Conservation (phyloP, 2,888 invertebrate genomes). For the Argyra leucocephala region DNA sequence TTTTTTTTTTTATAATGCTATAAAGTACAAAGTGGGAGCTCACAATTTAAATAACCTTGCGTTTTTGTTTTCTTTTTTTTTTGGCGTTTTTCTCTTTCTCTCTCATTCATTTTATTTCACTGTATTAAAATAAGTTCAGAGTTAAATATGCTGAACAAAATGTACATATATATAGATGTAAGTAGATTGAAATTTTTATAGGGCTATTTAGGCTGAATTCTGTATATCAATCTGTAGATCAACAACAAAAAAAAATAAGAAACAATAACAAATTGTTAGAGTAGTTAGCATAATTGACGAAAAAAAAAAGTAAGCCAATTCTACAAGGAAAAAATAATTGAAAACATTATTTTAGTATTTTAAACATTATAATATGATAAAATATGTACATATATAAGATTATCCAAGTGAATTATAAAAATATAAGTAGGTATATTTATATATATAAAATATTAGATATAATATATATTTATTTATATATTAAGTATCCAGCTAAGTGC, state of each 20-base stretch:
- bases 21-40: background rate
- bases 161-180: background rate
- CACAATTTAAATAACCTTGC: conserved; percentile 4
- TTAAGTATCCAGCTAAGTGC: background rate
- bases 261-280: background rate
- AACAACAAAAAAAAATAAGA: background rate
- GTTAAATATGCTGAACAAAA: background rate
- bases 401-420: background rate
- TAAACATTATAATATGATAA: background rate
- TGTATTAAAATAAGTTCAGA: background rate
- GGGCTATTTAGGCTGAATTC: conserved; percentile 1
- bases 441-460: background rate
- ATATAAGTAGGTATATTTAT: background rate
- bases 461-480: too few species aligned
- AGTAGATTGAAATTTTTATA: background rate
- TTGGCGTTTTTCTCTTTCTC: background rate
- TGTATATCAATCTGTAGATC: background rate
- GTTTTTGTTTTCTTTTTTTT: too few species aligned
- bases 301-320: background rate
- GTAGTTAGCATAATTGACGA: background rate
- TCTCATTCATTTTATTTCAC: too few species aligned
- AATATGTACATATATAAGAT: background rate
- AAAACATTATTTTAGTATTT: background rate
- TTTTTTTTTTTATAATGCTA: too few species aligned
- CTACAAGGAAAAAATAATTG: background rate